Conservation (phyloP, 2,113 vertebrate genomes). For the Junco hyemalis region DNA sequence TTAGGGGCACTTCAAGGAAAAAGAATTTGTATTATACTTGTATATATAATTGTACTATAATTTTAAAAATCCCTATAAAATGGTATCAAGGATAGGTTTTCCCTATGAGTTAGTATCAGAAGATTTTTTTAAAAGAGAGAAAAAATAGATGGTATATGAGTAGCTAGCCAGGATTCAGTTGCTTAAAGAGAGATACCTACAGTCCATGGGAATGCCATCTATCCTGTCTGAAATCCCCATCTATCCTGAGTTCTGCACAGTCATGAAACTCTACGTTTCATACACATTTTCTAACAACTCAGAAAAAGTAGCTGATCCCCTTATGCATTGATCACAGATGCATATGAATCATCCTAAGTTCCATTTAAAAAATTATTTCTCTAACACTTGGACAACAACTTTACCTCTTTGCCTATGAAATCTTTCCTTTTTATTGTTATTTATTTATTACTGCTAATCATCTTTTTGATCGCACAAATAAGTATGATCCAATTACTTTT, state of each 20-base stretch:
- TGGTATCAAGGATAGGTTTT: background rate
- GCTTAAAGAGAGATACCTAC: background rate
- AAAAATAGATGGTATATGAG: background rate
- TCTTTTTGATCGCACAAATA: background rate
- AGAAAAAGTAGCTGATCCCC: background rate
- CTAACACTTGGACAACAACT: background rate
- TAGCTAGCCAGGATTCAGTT: background rate
- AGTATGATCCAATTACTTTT: background rate
- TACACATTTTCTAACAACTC: background rate
- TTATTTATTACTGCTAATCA: background rate
- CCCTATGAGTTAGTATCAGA: background rate
- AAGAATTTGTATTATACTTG: background rate
- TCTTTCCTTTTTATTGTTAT: background rate
- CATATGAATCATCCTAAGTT: background rate
- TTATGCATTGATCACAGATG: background rate
- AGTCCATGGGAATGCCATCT: background rate
- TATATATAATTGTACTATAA: background rate
- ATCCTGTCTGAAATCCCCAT: background rate
- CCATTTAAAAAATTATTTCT: background rate
- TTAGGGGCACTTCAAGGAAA: background rate
- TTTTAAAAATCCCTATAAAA: background rate
- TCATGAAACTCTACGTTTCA: background rate
- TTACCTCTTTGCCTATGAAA: background rate
- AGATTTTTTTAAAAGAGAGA: background rate
- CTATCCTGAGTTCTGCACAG: too few species aligned